These are phyloP conservation scores for Cassiopea andromeda DNA, from an alignment of 30 jellyfish, hydroid and myxozoan species.

Conservation along the genomic window DNA sequence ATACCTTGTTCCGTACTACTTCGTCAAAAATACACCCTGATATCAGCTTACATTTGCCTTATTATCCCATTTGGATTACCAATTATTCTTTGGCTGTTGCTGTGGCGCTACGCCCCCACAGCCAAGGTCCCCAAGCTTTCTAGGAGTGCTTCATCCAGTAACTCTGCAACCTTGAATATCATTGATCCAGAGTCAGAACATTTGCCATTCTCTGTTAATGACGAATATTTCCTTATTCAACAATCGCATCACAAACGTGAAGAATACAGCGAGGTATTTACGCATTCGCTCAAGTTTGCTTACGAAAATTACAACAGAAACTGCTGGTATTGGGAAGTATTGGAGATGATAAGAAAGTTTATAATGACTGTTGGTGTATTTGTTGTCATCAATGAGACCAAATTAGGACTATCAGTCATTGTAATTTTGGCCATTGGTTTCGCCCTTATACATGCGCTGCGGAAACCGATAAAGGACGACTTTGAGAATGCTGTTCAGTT, in stretches of 20 bases:
- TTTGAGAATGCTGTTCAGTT: constrained; percentile 54
- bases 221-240: background rate
- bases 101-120: constrained; percentile 19
- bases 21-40: background rate
- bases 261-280: background rate
- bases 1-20: constrained; percentile 4
- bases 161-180: background rate
- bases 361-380: constrained; percentile 63
- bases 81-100: background rate
- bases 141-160: background rate
- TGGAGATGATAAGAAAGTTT: constrained; percentile 55
- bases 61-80: constrained; percentile 53
- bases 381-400: constrained; percentile 18
- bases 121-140: background rate
- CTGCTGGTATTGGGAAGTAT: constrained; percentile 64
- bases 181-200: background rate
- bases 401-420: constrained; percentile 6
- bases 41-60: constrained; percentile 16
- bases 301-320: constrained; percentile 46
- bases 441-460: constrained; percentile 43
- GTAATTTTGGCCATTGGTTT: constrained; percentile 21
- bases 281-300: constrained; percentile 29
- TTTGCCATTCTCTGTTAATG: background rate
- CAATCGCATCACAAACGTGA: background rate
- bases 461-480: constrained; percentile 35